Percentiles rank a stretch among this genome's conserved stretches.
phyloP scores from a whole-genome alignment of 2,113 vertebrate species.

The Pterophyllum scalare region DNA sequence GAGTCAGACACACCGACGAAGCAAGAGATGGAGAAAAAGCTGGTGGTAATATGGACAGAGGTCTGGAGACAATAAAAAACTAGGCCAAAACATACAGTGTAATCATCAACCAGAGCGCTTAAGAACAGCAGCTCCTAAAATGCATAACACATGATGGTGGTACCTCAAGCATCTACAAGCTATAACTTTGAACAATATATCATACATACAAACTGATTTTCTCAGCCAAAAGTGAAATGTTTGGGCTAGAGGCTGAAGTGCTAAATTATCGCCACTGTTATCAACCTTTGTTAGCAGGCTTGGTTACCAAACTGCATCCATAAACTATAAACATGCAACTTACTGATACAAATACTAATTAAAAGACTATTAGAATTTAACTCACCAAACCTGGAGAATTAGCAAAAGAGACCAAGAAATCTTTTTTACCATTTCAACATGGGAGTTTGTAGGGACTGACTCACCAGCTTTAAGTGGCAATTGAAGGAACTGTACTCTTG shows the following conservation, averaged over 20 bases:
- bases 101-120: not conserved
- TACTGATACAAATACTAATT: not conserved
- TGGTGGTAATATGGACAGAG: constrained; percentile 37
- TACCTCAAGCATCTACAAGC: not conserved
- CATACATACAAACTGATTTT: no score
- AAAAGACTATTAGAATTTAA: not conserved
- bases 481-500: not conserved
- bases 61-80: constrained; percentile 38
- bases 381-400: not conserved
- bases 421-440: not conserved
- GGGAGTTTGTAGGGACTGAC: not conserved
- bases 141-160: not conserved
- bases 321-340: not conserved
- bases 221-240: not conserved
- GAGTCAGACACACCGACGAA: not conserved
- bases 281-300: not conserved
- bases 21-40: constrained; percentile 41
- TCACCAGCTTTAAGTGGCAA: not conserved
- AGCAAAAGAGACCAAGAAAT: not conserved
- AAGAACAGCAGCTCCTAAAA: not conserved
- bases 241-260: not conserved
- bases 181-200: not conserved
- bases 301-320: not conserved
- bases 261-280: not conserved
- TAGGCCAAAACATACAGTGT: not conserved